phyloP scores from a whole-genome alignment of 1,140 invertebrate species.

The Nixonia krombeini region DNA sequence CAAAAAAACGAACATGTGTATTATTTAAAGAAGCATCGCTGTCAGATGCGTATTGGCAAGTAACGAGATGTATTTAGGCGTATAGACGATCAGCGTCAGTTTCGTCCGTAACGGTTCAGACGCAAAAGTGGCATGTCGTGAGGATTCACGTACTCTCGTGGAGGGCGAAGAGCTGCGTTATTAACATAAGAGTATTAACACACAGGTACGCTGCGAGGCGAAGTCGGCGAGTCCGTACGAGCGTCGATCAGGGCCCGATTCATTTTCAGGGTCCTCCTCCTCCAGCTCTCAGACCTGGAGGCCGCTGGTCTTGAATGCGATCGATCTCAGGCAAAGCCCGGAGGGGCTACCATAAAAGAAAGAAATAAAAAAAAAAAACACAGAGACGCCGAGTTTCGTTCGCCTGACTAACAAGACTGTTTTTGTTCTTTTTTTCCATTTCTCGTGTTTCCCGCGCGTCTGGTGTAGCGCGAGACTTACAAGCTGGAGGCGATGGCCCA shows the following conservation, averaged over 20 bases:
- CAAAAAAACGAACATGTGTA: too few relatives aligned
- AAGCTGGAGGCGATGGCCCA: conserved; percentile 96
- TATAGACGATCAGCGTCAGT: too few relatives aligned
- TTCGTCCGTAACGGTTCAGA: too few relatives aligned
- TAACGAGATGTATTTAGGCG: too few relatives aligned
- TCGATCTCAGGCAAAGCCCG: conserved; percentile 30
- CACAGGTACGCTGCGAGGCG: conserved; percentile 56
- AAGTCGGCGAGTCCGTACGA: conserved; percentile 26
- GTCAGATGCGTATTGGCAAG: too few relatives aligned
- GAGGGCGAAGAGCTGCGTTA: conserved; percentile 1
- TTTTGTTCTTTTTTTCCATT: conserved; percentile 77
- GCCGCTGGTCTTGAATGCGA: conserved; percentile 23
- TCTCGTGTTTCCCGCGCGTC: conserved; percentile 58
- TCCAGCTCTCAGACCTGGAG: conserved; percentile 51
- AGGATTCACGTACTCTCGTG: conserved; percentile 6
- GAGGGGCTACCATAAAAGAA: too few relatives aligned
- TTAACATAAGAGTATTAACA: conserved; percentile 34
- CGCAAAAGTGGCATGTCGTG: conserved; percentile 12
- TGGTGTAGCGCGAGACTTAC: conserved; percentile 92
- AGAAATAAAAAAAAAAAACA: conserved; percentile 24
- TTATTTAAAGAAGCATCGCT: too few relatives aligned
- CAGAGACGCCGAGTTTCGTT: conserved; percentile 17
- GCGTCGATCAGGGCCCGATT: conserved; percentile 51
- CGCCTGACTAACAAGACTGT: conserved; percentile 75
- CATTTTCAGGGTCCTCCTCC: conserved; percentile 46